These are phyloP conservation scores for Ptychoptera albimana DNA, from an alignment of 2,888 invertebrate species.

Conservation along the genomic window DNA sequence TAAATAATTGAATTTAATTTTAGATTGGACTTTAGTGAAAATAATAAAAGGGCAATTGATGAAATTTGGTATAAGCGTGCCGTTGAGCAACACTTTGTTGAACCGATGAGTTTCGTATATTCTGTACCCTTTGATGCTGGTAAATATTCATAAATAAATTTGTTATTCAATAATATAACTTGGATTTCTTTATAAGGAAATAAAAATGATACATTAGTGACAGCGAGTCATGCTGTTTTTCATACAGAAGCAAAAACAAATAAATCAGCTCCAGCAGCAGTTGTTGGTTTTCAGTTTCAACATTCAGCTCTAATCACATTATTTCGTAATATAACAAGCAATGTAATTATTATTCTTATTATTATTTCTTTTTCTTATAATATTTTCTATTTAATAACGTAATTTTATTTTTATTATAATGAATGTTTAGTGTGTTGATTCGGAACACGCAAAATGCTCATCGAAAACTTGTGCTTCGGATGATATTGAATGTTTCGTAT, in stretches of 20 bases:
- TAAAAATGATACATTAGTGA: slow-evolving; percentile 49
- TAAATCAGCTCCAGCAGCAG: slow-evolving; percentile 47
- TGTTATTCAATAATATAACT: background rate
- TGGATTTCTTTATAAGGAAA: slow-evolving; percentile 15
- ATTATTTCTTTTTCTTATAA: slow-evolving; percentile 13
- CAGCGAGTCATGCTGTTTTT: slow-evolving; percentile 75
- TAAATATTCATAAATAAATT: slow-evolving; percentile 10
- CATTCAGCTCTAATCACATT: slow-evolving; percentile 58
- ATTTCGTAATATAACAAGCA: slow-evolving; percentile 66
- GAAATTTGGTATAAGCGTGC: slow-evolving; percentile 82
- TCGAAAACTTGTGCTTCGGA: slow-evolving; percentile 43
- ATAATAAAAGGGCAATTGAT: slow-evolving; percentile 64
- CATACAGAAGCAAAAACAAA: slow-evolving; percentile 35
- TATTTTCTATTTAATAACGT: slow-evolving; percentile 5
- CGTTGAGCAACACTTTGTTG: slow-evolving; percentile 67
- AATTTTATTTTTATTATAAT: background rate
- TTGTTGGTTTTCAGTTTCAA: slow-evolving; percentile 65
- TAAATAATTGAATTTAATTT: background rate
- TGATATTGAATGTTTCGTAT: slow-evolving; percentile 61
- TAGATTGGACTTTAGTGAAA: slow-evolving; percentile 41
- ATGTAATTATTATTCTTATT: slow-evolving; percentile 33
- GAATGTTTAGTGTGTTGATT: slow-evolving; percentile 11
- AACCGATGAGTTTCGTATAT: slow-evolving; percentile 68
- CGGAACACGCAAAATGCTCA: background rate
- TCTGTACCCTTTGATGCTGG: slow-evolving; percentile 53